Conservation (phyloP, 2,888 invertebrate genomes). For the Eupsilia transversa region DNA sequence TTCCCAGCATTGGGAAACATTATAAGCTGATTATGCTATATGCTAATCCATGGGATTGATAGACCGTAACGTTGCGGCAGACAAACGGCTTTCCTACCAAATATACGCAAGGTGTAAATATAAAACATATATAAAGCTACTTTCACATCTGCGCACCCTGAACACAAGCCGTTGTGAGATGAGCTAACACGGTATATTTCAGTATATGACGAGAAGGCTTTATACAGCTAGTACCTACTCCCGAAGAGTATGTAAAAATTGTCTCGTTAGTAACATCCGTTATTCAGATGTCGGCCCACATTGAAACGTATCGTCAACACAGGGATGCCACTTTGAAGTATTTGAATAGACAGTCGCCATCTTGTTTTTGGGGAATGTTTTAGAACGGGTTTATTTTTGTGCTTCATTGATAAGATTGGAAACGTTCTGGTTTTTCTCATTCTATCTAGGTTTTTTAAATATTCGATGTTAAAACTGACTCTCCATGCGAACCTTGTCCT, state of each 20-base stretch:
- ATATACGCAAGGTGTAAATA: background rate
- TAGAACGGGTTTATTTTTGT: background rate
- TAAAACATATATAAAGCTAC: constrained; percentile 11
- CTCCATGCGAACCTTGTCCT: background rate
- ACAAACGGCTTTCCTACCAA: background rate
- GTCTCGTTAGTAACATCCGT: constrained; percentile 76
- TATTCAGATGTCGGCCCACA: constrained; percentile 62
- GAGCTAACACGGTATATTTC: constrained; percentile 13
- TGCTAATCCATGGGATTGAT: background rate
- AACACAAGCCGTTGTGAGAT: constrained; percentile 15
- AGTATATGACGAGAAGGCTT: constrained; percentile 18
- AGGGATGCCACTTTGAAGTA: constrained; percentile 22
- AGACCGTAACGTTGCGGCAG: no score
- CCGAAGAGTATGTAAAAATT: constrained; percentile 63
- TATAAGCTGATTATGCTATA: no score
- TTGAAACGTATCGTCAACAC: constrained; percentile 63
- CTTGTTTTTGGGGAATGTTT: constrained; percentile 16
- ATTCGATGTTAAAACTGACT: background rate
- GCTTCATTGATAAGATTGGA: background rate
- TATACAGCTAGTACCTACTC: constrained; percentile 15
- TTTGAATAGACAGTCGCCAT: constrained; percentile 5
- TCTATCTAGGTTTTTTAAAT: no score
- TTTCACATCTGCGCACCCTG: constrained; percentile 4
- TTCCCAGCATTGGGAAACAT: no score
- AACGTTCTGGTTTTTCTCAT: background rate